phyloP scores from a whole-genome alignment of 2,113 vertebrate species.

The Crotalus viridis region DNA sequence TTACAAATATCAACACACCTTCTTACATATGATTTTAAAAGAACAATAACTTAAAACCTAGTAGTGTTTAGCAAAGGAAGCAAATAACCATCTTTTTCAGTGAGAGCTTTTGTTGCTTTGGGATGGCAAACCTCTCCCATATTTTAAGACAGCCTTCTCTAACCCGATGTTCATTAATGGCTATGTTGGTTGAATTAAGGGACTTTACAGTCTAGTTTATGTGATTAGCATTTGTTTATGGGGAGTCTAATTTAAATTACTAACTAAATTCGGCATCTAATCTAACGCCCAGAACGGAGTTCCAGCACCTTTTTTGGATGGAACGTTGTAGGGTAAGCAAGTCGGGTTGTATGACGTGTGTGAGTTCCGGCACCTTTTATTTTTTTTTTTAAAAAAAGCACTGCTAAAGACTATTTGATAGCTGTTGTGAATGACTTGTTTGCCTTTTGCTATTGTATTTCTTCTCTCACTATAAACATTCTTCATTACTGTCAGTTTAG shows the following conservation, averaged over 20 bases:
- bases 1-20: not conserved
- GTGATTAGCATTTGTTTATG: not conserved
- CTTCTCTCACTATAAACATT: not conserved
- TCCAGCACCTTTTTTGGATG: too few relatives aligned
- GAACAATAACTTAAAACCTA: not conserved
- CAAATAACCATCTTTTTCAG: not conserved
- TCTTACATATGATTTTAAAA: not conserved
- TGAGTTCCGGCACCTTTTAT: too few relatives aligned
- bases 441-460: not conserved
- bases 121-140: not conserved
- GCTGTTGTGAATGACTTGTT: not conserved
- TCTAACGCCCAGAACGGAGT: too few relatives aligned
- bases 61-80: constrained; percentile 6
- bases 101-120: not conserved
- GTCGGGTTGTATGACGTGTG: too few relatives aligned
- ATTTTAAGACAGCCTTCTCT: not conserved
- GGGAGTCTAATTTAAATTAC: not conserved
- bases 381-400: too few relatives aligned
- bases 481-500: not conserved
- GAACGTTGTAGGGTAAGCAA: too few relatives aligned
- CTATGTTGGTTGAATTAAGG: not conserved
- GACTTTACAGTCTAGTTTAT: not conserved
- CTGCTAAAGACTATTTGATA: not conserved
- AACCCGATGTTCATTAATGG: not conserved
- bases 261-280: constrained; percentile 12